Evolutionary conservation across 2,797 vertebrate genomes (phyloP), one percentile per base, ranked within the genome.

Genomic region (Pseudochirops corinnae): DNA sequence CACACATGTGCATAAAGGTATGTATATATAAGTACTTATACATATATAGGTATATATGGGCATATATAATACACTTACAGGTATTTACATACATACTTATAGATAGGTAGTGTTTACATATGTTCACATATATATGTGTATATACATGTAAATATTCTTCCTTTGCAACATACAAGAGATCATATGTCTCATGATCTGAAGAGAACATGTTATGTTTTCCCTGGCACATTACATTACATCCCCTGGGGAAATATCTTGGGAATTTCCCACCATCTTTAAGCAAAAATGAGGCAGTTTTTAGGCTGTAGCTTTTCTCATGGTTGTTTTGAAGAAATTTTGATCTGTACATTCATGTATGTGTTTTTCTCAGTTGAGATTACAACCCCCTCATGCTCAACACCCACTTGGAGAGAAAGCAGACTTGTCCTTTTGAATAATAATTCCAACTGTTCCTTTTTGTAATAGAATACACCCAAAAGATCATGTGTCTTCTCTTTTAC

Each of bases 311-410:
- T 87, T 87, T 50, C 39, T 87, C 24, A 0, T 39, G 92, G 91
- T 91, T 97, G 1, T 90, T 92, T 56, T 87, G 1, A 92, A 82
- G 62, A 92, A 0, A 7, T 74, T 90, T 91, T 94, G 93, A 82
- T 52, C 90, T 2, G 4, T 58, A 97, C 31, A 5, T n/a, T 91
- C 13, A 7, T 90, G 90, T 92, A 67, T 92, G 92, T 91, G 92
- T 18, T 93, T 95, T 95, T 74, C 39, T 0, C 24, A 91, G 97
- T 92, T 94, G 95, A 93, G 90, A 93, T 91, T 94, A 92, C 92
- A 16, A 93, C 21, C 93, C 60, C 97, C 95, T 56, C 7, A 13
- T 92, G 93, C 39, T 96, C 93, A 90, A 33, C 31, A 62, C 93
- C 87, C 62, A 31, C 39, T 46, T 14, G 53, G 53, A 95, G 94